Evolutionary conservation across 2,113 vertebrate species (phyloP).

Genomic region (Nansenia antarctica): DNA sequence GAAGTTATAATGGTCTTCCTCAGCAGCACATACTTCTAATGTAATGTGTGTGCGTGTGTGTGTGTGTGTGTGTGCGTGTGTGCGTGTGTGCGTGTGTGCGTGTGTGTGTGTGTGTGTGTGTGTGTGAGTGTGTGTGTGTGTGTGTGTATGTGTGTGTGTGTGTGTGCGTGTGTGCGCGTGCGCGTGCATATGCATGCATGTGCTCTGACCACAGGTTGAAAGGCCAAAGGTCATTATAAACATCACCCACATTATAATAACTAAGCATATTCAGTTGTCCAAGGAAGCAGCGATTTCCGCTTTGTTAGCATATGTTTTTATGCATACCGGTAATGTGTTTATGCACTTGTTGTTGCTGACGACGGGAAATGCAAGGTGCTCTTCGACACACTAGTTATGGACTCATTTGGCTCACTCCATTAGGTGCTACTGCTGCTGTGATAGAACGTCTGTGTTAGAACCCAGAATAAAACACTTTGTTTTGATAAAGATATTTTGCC

Average conservation of each 20-base stretch:
- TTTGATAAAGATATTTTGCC: not conserved
- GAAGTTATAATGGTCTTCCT: no score
- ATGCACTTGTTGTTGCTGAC: not conserved
- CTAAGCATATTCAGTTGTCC: no score
- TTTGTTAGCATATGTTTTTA: not conserved
- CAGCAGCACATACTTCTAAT: no score
- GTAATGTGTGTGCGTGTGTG: no score
- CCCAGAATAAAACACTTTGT: not conserved
- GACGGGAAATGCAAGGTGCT: not conserved
- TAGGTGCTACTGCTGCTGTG: not conserved
- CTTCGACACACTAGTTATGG: not conserved
- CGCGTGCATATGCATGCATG: not conserved
- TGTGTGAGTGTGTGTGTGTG: not conserved
- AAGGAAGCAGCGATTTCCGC: not conserved
- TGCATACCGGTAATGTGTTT: not conserved
- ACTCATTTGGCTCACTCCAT: not conserved
- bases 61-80: no score
- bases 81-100: no score
- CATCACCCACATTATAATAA: no score
- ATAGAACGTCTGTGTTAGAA: not conserved
- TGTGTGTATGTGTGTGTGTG: not conserved
- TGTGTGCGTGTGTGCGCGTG: not conserved
- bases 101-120: no score
- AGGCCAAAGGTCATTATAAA: no score
- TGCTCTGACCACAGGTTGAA: not conserved